Evolutionary conservation across 2,888 invertebrate species (phyloP).

Genomic region (Chrysolina oricalcia): DNA sequence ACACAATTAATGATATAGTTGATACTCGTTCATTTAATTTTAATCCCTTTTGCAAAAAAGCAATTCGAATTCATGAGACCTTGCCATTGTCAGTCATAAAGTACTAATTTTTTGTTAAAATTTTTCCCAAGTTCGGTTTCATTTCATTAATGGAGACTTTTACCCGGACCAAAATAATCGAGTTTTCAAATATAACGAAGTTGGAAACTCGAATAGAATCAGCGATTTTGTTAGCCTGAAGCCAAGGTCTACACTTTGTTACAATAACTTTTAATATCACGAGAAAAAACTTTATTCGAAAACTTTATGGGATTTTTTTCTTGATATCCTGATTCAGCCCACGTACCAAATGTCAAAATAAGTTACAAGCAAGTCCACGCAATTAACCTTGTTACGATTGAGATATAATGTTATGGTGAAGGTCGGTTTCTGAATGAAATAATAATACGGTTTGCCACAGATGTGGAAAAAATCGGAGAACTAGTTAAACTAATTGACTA

Average conservation of each 20-base stretch:
- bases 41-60: no score
- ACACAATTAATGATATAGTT: no score
- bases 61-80: no score
- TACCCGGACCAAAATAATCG: no score
- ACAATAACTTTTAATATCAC: neutral
- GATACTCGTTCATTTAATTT: no score
- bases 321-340: slow-evolving; percentile 28
- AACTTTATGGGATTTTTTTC: slow-evolving; percentile 19
- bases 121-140: neutral
- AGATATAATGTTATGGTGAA: slow-evolving; percentile 35
- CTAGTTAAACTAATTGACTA: slow-evolving; percentile 3
- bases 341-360: slow-evolving; percentile 26
- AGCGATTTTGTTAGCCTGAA: neutral
- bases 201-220: neutral
- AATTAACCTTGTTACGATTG: slow-evolving; percentile 42
- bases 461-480: slow-evolving; percentile 8
- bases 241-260: slow-evolving; percentile 16
- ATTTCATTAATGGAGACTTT: neutral
- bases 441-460: slow-evolving; percentile 8
- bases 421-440: slow-evolving; percentile 38
- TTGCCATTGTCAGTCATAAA: no score
- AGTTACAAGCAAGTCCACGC: slow-evolving; percentile 7
- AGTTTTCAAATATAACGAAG: neutral
- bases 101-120: no score
- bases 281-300: slow-evolving; percentile 13